These are phyloP conservation scores for Linnaemya vulpina DNA, from an alignment of 2,888 invertebrate genomes.

Conservation along the genomic window DNA sequence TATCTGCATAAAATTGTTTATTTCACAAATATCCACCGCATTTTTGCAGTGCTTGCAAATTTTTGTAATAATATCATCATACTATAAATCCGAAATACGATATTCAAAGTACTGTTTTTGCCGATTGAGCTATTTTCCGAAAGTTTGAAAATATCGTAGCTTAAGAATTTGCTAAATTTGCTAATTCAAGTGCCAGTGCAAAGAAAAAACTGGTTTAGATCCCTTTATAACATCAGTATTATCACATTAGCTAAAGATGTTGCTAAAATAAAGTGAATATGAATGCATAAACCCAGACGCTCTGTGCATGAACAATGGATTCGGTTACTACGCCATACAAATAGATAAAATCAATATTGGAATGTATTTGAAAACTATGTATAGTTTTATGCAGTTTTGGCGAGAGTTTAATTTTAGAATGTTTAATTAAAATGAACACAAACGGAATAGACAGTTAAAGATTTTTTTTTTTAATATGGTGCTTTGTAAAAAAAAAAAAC, in stretches of 20 bases:
- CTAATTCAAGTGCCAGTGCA: background rate
- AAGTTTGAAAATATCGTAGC: background rate
- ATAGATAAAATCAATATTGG: too few relatives aligned
- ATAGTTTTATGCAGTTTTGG: too few relatives aligned
- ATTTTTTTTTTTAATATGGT: too few relatives aligned
- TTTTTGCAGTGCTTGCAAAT: slow-evolving; percentile 7
- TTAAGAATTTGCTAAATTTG: background rate
- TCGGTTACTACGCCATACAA: too few relatives aligned
- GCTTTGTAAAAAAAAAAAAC: too few relatives aligned
- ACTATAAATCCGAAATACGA: background rate
- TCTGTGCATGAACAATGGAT: too few relatives aligned
- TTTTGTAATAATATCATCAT: background rate
- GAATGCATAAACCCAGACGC: too few relatives aligned
- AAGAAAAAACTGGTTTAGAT: background rate
- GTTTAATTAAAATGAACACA: background rate
- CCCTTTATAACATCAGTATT: background rate
- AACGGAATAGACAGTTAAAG: background rate
- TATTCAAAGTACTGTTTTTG: background rate
- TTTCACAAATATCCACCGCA: background rate
- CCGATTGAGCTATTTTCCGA: background rate
- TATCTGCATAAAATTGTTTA: background rate
- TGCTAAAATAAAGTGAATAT: too few relatives aligned
- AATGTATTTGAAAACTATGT: too few relatives aligned
- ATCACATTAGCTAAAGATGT: too few relatives aligned
- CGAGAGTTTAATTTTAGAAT: too few relatives aligned